Conservation (phyloP, 2,797 vertebrate species). For the Uromys caudimaculatus region DNA sequence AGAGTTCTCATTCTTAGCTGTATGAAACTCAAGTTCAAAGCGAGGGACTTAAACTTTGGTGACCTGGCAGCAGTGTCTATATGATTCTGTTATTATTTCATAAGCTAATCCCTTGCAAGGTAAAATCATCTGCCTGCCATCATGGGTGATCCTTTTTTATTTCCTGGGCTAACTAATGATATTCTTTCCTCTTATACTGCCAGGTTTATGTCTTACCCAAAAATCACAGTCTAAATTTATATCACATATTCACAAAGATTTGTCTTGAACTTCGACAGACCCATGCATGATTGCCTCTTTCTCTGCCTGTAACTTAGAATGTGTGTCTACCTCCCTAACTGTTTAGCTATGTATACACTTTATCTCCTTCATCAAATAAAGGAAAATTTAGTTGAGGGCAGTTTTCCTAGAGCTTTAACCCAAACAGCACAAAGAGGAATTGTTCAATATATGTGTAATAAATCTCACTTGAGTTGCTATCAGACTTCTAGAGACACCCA, state of each 20-base stretch:
- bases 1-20: neutral
- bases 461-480: neutral
- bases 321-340: neutral
- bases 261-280: neutral
- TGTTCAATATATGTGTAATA: accelerated
- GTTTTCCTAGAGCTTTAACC: neutral
- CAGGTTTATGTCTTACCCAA: neutral
- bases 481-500: neutral
- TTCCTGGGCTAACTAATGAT: neutral
- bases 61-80: neutral
- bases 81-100: neutral
- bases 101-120: neutral
- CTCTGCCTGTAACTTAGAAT: neutral
- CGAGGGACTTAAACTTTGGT: too few species aligned
- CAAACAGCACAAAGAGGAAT: neutral
- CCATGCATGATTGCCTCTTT: neutral
- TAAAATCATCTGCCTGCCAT: too few species aligned
- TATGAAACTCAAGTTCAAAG: neutral
- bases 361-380: neutral
- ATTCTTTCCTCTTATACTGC: neutral
- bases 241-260: neutral
- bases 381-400: neutral
- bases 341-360: neutral
- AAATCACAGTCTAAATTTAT: neutral
- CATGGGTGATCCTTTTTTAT: neutral